Conservation (phyloP, 2,113 vertebrate genomes). For the Suricata suricatta region DNA sequence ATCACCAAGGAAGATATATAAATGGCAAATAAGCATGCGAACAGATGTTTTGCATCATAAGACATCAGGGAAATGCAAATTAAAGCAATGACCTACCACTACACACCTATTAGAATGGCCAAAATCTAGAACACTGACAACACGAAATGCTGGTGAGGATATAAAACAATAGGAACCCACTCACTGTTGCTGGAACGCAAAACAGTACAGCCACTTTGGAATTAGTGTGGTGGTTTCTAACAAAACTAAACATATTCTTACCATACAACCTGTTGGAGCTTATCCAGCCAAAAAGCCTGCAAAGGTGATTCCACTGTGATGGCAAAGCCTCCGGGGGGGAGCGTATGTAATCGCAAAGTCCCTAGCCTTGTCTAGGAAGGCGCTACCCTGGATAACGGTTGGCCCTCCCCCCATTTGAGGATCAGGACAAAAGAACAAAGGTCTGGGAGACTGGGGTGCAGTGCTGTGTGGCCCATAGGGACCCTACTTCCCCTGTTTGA, state of each 20-base stretch:
- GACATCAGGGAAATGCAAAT: background rate
- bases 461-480: no score
- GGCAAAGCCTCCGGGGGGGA: no score
- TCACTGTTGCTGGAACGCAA: background rate
- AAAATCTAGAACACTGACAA: background rate
- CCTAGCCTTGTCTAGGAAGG: no score
- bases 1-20: background rate
- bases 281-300: no score
- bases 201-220: background rate
- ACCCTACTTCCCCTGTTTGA: no score
- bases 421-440: no score
- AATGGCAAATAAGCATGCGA: background rate
- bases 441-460: no score
- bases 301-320: no score
- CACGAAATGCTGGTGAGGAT: background rate
- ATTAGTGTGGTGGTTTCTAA: background rate
- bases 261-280: background rate
- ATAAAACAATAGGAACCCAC: background rate
- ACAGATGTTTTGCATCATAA: background rate
- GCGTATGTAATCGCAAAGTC: no score
- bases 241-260: background rate
- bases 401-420: no score
- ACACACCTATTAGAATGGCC: background rate
- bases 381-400: no score
- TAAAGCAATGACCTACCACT: background rate